Base-by-base conservation (phyloP, 2,113 vertebrate genomes). In the Paralichthys olivaceus region DNA sequence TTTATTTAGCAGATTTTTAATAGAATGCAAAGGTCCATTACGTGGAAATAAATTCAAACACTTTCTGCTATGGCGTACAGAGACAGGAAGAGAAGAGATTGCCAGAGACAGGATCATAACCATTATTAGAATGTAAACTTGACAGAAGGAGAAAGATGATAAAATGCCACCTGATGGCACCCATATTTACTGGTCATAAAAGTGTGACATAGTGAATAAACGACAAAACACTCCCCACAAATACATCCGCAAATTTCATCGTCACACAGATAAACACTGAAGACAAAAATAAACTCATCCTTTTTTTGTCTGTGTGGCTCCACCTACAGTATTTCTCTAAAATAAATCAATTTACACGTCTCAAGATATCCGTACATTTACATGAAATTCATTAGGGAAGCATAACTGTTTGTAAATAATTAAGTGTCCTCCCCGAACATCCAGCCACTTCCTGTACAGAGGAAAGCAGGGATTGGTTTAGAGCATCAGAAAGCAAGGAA, bases 1-100 rank as follows among this genome's bases (percentile, higher is more conserved):
- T 80, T 94, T 89, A 92, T 94, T 94, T 68, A 89, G 90, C 89
- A 90, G 89, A 91, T 90, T 92, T 93, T 93, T 90, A 93, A 93
- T 92, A 93, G 89, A 94, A 93, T 92, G 89, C 91, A 91, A 92
- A 92, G 90, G 80, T 92, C 84, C 84, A 83, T 88, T 84, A 91
- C 71, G 72, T 87, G 90, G 89, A 94, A 94, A 93, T 84, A 87
- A 90, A 92, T 92, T 90, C 83, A 93, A 92, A 94, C 88, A 93
- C 91, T 89, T 89, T 89, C 84, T 90, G 84, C 88, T 75, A 78
- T 84, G 86, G 80, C 80, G 77, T 77, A 84, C 83, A 88, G 82
- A 91, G 78, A 89, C 80, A 89, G 76, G 86, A 66, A 86, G 87
- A 90, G 84, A 86, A 82, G 65, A 89, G 78, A 77, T 84, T 79